Evolutionary conservation across 2,888 invertebrate species (phyloP), one percentile per base, ranked within the genome.

Genomic region (Chymomyza procnemis): DNA sequence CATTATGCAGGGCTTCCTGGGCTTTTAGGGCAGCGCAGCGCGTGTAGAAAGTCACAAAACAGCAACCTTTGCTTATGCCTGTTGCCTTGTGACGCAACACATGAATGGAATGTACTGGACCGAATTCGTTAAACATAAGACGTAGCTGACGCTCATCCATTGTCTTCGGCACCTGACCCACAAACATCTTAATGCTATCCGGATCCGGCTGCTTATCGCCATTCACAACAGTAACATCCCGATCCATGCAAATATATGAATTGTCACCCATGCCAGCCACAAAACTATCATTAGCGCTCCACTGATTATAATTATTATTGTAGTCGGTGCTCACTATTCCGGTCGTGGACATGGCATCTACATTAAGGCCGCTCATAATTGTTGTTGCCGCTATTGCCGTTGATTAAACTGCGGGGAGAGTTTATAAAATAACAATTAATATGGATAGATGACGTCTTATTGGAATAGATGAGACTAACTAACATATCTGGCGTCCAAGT

Each of bases 111-210:
- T 97, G 97, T 75, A 99, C 98, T 60, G 97, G 94, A 52, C 99
- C 99, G 90, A 96, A 99, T 92, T 98, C 97, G 90, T 99, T 98
- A 91, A 99, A 99, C 95, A 99, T 96, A 91, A 95, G 94, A 88
- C 96, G 94, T 73, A 99, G 94, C 91, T 99, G 98, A 90, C 96
- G 95, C 92, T 99, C 99, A 92, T 97, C 97, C 98, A 99, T 98
- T 82, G 96, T 96, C 74, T 98, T 94, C 70, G 99, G 99, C 88
- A 99, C 97, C 92, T 98, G 97, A 60, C 97, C 97, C 78, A 99
- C 99, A 92, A 99, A 99, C 99, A 99, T 99, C 93, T 94, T 99
- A 90, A 99, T 99, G 89, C 97, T 97, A 92, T 99, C 99, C 30
- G 97, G 95, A 92, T 99, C 99, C 14, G 99, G 99, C 92, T 97